Base-by-base conservation (phyloP, 2,797 vertebrate genomes). In the Etheostoma nigrum region DNA sequence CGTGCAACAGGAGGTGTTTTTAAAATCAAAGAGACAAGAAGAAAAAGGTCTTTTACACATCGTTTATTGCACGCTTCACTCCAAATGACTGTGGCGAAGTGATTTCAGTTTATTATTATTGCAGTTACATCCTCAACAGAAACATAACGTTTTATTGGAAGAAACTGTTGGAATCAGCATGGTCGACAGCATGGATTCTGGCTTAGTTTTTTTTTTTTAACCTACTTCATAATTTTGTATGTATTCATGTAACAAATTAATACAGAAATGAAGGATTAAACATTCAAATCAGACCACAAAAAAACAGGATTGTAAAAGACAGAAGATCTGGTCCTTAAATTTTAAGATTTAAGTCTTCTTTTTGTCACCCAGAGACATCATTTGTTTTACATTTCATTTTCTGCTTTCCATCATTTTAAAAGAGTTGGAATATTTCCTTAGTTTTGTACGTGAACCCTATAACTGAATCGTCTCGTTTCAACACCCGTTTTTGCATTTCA, bases 1-100 rank as follows among this genome's bases (percentile, higher is more conserved):
- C 6, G 45, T 68, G 72, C n/a, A 8, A 76, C 54, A 78, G 65
- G 60, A 66, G 65, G 69, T 86, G 64, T 78, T 86, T 86, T 82
- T 73, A 67, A 77, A 84, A 62, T 67, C 67, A 76, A 21, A 52
- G 61, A 65, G 75, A 83, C 27, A 5, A 21, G 66, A 65, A 27
- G 48, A 40, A 74, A 74, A 68, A 1, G 42, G 13, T 21, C 0
- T 25, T 72, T 70, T 42, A 10, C 0, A 16, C 23, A 4, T 62
- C n/a, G 19, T 47, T 73, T 45, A n/a, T 53, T 68, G 25, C 44
- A 60, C 16, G 11, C 15, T 10, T 54, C 13, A 23, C 18, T 11
- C 48, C 9, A 9, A 27, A 21, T 23, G 25, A n/a, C 27, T 13
- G 36, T 11, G 9, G 44, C 14, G 1, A 12, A 15, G 42, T 76